Conservation (phyloP, 2,888 invertebrate species). For the Nesidiocoris tenuis region DNA sequence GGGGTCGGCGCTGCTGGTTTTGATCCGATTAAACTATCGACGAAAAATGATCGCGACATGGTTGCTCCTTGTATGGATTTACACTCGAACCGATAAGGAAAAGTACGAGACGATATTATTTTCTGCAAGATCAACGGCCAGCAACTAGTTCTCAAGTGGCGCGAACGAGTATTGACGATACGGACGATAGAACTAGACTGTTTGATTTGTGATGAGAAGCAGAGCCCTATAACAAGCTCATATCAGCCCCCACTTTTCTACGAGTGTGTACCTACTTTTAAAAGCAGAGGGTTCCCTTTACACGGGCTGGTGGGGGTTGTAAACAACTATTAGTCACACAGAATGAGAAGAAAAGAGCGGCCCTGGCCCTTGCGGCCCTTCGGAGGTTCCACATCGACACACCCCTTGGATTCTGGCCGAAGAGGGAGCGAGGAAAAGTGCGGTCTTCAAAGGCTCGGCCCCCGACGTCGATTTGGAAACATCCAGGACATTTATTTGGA, state of each 20-base stretch:
- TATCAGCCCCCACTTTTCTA: conserved; percentile 2
- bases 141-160: background rate
- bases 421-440: no score
- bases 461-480: no score
- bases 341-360: conserved; percentile 5
- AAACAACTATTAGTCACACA: conserved; percentile 44
- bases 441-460: no score
- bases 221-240: conserved; percentile 8
- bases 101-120: no score
- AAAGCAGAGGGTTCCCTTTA: conserved; percentile 20
- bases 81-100: no score
- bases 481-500: no score
- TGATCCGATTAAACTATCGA: conserved; percentile 70
- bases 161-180: background rate
- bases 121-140: background rate
- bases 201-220: conserved; percentile 22
- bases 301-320: conserved; percentile 42
- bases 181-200: conserved; percentile 21
- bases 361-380: conserved; percentile 21
- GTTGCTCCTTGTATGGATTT: background rate
- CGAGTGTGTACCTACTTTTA: background rate
- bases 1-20: conserved; percentile 56
- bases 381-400: conserved; percentile 1
- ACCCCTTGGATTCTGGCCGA: background rate
- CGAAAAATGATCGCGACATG: conserved; percentile 80